These are phyloP conservation scores for Pentamera pediparva DNA, from an alignment of 53 echinoderm and acorn worm genomes.

Conservation along the genomic window DNA sequence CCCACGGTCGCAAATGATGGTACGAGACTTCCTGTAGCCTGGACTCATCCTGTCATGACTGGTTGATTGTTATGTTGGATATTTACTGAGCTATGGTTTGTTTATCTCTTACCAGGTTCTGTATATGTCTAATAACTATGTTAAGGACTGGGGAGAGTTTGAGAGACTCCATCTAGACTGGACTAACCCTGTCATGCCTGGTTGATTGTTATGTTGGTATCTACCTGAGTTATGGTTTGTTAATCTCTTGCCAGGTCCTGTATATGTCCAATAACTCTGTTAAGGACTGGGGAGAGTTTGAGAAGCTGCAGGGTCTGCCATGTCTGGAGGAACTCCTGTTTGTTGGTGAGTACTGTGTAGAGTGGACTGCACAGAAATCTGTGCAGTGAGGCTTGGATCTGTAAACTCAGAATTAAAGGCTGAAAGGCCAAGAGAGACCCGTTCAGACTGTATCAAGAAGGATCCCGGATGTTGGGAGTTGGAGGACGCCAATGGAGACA, in stretches of 20 bases:
- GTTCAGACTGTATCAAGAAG: too few species aligned
- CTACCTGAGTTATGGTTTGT: not conserved
- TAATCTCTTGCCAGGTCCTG: constrained; percentile 55
- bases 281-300: constrained; percentile 96
- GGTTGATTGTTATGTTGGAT: not conserved
- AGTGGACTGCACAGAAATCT: not conserved
- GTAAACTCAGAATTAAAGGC: too few species aligned
- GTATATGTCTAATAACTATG: constrained; percentile 92
- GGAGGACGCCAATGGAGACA: too few species aligned
- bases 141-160: constrained; percentile 93
- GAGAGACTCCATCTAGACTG: constrained; percentile 67
- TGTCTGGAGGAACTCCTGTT: constrained; percentile 76
- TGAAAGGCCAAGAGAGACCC: too few species aligned
- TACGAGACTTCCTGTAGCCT: too few species aligned
- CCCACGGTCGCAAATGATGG: too few species aligned
- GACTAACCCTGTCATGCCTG: not conserved
- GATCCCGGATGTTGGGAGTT: too few species aligned
- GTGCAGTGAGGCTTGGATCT: not conserved
- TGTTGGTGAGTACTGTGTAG: constrained; percentile 59
- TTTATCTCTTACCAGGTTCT: constrained; percentile 57
- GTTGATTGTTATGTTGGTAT: not conserved
- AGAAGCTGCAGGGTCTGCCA: constrained; percentile 62
- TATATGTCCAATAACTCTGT: constrained; percentile 96
- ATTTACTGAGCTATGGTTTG: not conserved
- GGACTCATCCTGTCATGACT: not conserved